Evolutionary conservation across 2,113 vertebrate species (phyloP), one percentile per base, ranked within the genome.

Genomic region (Centropus unirufus): DNA sequence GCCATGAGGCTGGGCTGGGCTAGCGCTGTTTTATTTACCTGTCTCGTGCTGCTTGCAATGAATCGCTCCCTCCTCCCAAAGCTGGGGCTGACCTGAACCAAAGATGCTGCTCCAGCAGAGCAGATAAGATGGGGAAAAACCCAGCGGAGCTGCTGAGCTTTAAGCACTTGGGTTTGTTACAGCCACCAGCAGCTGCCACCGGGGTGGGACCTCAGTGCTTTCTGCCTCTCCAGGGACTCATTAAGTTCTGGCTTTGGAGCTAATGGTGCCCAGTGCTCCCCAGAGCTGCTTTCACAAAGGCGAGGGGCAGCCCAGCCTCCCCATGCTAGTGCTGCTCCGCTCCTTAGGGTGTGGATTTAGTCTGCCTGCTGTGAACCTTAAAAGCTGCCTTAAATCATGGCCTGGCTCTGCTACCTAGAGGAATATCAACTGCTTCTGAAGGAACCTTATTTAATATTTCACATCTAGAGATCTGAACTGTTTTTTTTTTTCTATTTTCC

Each of bases 321-420:
- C 58, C 0, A 0, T 8, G 40, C 69, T 70, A 73, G 75, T 55
- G 66, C 51, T 2, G 2, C 63, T 19, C n/a, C 14, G 44, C 12
- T 59, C 24, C 34, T 59, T 15, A 29, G 40, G 40, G n/a, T 51
- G 54, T 2, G 7, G 58, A 42, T 76, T 58, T 36, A 46, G 4
- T 54, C 34, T 63, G 23, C 46, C 66, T 83, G 58, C 67, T 74
- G 74, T 29, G 69, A 92, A 86, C 69, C 64, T 90, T 77, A 49
- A 78, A 84, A 32, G 91, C 95, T 96, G 96, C 97, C 95, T 97
- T 97, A 97, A 95, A 79, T 61, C 74, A 49, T 12, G 47, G 68
- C 93, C 75, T 68, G 66, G 75, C 62, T 86, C 32, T 74, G 18
- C 44, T 39, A 44, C n/a, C 13, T 5, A 58, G 70, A 85, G 85